Evolutionary conservation across 1,140 invertebrate genomes (phyloP), one percentile per base, ranked within the genome.

Genomic region (Zaprionus ghesquierei): DNA sequence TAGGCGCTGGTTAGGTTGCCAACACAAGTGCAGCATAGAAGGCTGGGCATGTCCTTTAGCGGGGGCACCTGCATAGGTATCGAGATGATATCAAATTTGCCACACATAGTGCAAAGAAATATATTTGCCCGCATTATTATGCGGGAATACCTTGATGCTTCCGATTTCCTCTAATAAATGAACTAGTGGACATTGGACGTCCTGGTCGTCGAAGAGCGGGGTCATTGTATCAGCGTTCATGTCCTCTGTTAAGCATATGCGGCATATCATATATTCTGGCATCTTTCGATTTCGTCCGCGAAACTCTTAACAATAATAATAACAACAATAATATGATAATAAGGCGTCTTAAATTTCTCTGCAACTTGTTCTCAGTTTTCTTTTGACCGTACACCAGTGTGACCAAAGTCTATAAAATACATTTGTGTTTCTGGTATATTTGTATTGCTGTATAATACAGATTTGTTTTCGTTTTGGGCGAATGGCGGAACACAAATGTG

Each of bases 191-290:
- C 90, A 87, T 55, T 81, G 70, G 5, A 53, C 63, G 51, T 91
- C 70, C 15, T 79, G 71, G 0, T 79, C 75, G 59, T 90, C 75
- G 31, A 85, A 91, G 1, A 91, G 76, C 1, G 82, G 86, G 15
- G 84, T 74, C 89, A 91, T 91, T 1, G 64, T 75, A n/a, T 81
- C 74, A 18, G 58, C 54, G 35, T 74, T 81, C 38, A 71, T 77
- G 33, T 91, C 86, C 41, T 91, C 90, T 23, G 75, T 81, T 8
- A 91, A 55, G 46, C 90, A 91, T 65, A 91, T 91, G 23, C 90
- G 73, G 59, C 90, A 91, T 61, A 90, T 64, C 72, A 85, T 77
- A 22, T 85, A 81, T 41, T 91, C 86, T 23, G 90, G 85, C 90
- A 91, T 91, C 1, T 38, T 77, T 27, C 44, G 15, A 44, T 56